These are phyloP conservation scores for Drosophila mulleri DNA, from an alignment of 2,888 invertebrate genomes.

Conservation along the genomic window DNA sequence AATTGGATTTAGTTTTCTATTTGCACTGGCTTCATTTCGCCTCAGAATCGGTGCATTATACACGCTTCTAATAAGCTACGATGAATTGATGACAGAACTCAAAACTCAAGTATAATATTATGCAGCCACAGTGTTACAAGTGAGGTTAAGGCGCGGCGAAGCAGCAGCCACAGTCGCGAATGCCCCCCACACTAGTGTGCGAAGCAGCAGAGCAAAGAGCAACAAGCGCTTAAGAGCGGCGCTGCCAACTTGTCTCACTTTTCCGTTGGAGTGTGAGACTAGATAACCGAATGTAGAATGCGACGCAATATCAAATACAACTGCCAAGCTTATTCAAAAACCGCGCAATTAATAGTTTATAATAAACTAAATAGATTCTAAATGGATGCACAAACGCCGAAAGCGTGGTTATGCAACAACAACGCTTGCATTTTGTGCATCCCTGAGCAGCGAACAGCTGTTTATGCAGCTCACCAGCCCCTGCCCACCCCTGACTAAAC, in stretches of 20 bases:
- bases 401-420: constrained; percentile 53
- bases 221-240: constrained; percentile 53
- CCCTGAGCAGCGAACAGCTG: constrained; percentile 58
- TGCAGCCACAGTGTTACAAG: constrained; percentile 69
- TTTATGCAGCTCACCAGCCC: constrained; percentile 47
- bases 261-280: constrained; percentile 5
- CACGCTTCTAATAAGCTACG: constrained; percentile 51
- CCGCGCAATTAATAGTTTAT: background rate
- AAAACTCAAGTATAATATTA: constrained; percentile 63
- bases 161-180: constrained; percentile 31
- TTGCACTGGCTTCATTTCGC: constrained; percentile 26
- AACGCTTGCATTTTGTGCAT: constrained; percentile 48
- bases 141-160: constrained; percentile 69
- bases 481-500: background rate
- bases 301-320: constrained; percentile 50
- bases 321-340: background rate
- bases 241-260: constrained; percentile 47
- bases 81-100: constrained; percentile 45
- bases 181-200: constrained; percentile 56
- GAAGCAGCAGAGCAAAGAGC: constrained; percentile 58
- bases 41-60: constrained; percentile 49
- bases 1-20: constrained; percentile 49
- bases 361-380: background rate
- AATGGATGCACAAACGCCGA: background rate
- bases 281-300: constrained; percentile 29